Percentiles rank a stretch among this genome's conserved stretches.
These are phyloP conservation scores for Paradisaea rubra DNA, from an alignment of 2,113 vertebrate species.

Conservation along the genomic window DNA sequence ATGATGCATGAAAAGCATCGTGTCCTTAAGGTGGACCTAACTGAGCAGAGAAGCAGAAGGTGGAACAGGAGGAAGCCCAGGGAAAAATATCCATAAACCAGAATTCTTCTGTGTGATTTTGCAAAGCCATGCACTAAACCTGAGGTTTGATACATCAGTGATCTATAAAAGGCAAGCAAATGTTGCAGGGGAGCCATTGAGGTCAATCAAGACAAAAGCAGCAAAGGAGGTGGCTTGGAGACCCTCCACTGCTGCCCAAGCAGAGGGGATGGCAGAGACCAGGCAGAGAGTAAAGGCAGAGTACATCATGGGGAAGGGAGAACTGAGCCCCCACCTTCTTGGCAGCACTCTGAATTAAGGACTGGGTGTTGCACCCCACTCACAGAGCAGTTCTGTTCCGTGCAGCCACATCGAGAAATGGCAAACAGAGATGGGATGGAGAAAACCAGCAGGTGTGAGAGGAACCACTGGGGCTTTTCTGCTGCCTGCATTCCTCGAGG, in stretches of 20 bases:
- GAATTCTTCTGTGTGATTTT: background rate
- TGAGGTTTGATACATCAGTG: background rate
- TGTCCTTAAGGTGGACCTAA: background rate
- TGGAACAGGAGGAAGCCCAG: background rate
- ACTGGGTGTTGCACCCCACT: background rate
- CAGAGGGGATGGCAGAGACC: background rate
- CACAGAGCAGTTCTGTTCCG: background rate
- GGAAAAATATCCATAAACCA: background rate
- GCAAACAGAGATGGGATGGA: background rate
- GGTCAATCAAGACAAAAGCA: background rate
- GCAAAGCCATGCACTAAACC: conserved; percentile 3
- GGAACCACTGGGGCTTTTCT: background rate
- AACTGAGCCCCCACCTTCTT: background rate
- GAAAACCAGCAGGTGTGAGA: background rate
- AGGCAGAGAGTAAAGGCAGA: background rate
- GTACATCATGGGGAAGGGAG: background rate
- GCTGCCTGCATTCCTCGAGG: background rate
- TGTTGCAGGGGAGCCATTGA: background rate
- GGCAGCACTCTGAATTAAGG: background rate
- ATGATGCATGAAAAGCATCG: background rate
- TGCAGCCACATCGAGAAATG: background rate
- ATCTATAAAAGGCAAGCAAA: background rate
- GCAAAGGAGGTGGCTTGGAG: background rate
- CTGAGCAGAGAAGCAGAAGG: background rate
- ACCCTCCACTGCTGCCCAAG: background rate